Evolutionary conservation across 2,888 invertebrate genomes (phyloP).

Genomic region (Microchrysa polita): DNA sequence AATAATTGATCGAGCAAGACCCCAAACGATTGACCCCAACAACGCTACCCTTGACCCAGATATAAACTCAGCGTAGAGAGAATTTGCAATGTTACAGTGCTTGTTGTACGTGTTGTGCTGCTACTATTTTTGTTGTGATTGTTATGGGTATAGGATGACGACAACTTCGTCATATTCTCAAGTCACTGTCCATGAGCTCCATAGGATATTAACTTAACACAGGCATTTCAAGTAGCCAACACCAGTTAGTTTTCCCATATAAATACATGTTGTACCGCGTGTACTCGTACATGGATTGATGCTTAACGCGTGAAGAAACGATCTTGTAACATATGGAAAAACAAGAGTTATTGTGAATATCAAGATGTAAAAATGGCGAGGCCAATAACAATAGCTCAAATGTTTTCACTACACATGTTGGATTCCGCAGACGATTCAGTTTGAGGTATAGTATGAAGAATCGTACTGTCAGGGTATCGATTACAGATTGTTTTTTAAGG

Average conservation of each 20-base stretch:
- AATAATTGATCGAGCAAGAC: slow-evolving; percentile 45
- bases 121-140: slow-evolving; percentile 2
- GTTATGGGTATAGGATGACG: slow-evolving; percentile 10
- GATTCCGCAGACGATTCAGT: not conserved
- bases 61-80: slow-evolving; percentile 29
- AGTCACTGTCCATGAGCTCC: slow-evolving; percentile 39
- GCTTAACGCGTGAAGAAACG: not conserved
- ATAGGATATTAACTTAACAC: slow-evolving; percentile 21
- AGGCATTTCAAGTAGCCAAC: not conserved
- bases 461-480: not conserved
- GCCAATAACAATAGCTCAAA: slow-evolving; percentile 13
- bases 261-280: too few species aligned
- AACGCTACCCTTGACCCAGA: slow-evolving; percentile 49
- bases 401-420: not conserved
- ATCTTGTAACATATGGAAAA: slow-evolving; percentile 6
- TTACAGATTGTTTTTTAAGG: not conserved
- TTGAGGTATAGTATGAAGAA: not conserved
- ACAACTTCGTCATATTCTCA: slow-evolving; percentile 33
- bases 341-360: not conserved
- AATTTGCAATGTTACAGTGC: slow-evolving; percentile 47
- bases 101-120: too few species aligned
- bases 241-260: not conserved
- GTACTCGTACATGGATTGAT: too few species aligned
- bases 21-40: slow-evolving; percentile 26
- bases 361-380: slow-evolving; percentile 28